Evolutionary conservation across 2,113 vertebrate species (phyloP), one percentile per base, ranked within the genome.

Genomic region (Micronycteris hirsuta): DNA sequence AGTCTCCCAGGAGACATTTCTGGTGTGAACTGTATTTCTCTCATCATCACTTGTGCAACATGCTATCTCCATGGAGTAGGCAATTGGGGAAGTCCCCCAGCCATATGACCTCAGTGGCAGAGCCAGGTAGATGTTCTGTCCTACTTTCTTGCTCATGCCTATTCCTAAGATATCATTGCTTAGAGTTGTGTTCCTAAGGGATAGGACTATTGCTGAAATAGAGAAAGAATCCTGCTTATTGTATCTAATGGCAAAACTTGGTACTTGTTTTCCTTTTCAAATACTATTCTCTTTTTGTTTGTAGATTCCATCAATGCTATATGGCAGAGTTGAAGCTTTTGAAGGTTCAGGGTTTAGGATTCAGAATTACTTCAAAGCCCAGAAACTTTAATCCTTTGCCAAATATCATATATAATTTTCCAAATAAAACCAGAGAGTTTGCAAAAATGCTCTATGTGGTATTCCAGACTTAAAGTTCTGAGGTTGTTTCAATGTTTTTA

Each of bases 331-430:
- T 28, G 65, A 90, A 74, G 58, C 24, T 92, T 94, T 68, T 92
- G 91, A 96, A 96, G 38, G 43, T 77, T 89, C 74, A 70, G n/a
- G 89, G 33, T 92, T 96, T 38, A 95, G 54, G 38, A 95, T 91
- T 89, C 68, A 86, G 38, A 22, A 95, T 83, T 71, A 96, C 68
- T 97, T 96, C 80, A 96, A 96, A 96, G 68, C 36, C 67, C 33
- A 82, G 47, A 91, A 93, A 88, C 17, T 67, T 91, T 95, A 86
- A 92, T 61, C 41, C 45, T 71, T 70, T 70, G 93, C 52, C 74
- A 97, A 76, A 89, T 86, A 95, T 33, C 43, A 84, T 28, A 83
- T 89, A 84, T 20, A 76, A 80, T 93, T 96, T 93, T 94, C 83
- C 80, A 97, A 86, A 96, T 81, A 92, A 89, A 89, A 61, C 28